phyloP scores from a whole-genome alignment of 2,888 invertebrate species.

The Nomada ferruginata region DNA sequence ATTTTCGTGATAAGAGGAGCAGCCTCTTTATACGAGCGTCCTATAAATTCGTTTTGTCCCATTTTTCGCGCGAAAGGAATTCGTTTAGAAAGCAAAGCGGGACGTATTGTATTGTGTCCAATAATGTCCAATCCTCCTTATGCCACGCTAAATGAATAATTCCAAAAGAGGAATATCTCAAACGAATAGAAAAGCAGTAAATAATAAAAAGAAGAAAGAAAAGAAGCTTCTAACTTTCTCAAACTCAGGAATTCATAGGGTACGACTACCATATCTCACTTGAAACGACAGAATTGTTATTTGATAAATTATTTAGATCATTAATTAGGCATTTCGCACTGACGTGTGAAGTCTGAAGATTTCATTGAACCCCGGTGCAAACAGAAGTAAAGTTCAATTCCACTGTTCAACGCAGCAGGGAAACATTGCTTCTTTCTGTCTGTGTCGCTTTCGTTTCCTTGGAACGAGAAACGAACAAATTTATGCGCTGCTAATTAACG shows the following conservation, averaged over 20 bases:
- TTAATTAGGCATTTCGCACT: slow-evolving; percentile 7
- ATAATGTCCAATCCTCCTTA: too few species aligned
- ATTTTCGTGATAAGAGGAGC: not conserved
- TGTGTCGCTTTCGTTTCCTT: not conserved
- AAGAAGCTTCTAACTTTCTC: too few species aligned
- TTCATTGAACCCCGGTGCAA: slow-evolving; percentile 8
- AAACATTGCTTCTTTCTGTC: not conserved
- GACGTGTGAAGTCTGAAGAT: slow-evolving; percentile 24
- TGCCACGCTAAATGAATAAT: too few species aligned
- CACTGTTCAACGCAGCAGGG: not conserved
- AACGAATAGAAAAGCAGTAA: too few species aligned
- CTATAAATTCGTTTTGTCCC: not conserved
- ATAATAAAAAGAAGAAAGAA: too few species aligned
- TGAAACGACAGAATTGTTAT: slow-evolving; percentile 6
- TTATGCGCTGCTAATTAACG: slow-evolving; percentile 36
- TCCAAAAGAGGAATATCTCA: too few species aligned
- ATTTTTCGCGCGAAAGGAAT: not conserved
- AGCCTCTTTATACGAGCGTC: not conserved
- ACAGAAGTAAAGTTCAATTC: too few species aligned
- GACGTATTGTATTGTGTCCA: not conserved
- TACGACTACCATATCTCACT: not conserved
- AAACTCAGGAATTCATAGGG: too few species aligned
- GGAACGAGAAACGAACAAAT: slow-evolving; percentile 9
- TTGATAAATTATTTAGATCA: slow-evolving; percentile 36
- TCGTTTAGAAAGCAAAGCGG: not conserved